These are phyloP conservation scores for Argentina silus DNA, from an alignment of 2,797 vertebrate genomes.

Conservation along the genomic window DNA sequence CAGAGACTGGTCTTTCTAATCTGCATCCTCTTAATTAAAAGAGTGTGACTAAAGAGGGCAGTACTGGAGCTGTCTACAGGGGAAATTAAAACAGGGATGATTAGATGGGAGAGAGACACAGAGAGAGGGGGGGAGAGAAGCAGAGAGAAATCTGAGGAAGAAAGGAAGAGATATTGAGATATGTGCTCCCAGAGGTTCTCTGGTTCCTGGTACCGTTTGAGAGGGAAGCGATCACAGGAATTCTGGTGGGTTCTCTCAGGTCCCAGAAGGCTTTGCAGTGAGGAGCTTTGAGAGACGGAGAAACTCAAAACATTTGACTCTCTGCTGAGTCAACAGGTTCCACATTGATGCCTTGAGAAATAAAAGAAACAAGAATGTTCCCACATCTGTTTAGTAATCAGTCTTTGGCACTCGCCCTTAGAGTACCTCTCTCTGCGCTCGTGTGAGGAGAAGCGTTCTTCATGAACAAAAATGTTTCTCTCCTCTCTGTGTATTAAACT, in stretches of 20 bases:
- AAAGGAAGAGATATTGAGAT: neutral
- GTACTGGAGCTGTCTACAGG: conserved; percentile 56
- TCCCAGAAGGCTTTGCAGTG: conserved; percentile 5
- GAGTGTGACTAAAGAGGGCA: conserved; percentile 69
- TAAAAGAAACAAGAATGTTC: neutral
- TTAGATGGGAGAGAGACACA: conserved; percentile 50
- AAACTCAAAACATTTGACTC: conserved; percentile 39
- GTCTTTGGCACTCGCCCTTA: neutral
- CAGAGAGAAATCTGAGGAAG: conserved; percentile 29
- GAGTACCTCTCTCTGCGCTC: neutral
- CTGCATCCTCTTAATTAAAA: conserved; percentile 70
- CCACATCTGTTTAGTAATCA: neutral
- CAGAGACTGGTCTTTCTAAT: conserved; percentile 64
- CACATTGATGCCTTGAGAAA: neutral
- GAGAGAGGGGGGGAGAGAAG: conserved; percentile 10
- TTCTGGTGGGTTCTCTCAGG: conserved; percentile 10
- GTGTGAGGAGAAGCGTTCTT: neutral
- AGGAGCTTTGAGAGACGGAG: conserved; percentile 22
- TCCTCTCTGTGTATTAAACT: neutral
- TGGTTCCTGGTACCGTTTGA: neutral
- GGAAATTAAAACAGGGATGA: conserved; percentile 66
- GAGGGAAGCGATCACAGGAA: neutral
- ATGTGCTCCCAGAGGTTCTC: no score
- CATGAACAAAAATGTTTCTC: neutral
- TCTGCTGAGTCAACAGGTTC: conserved; percentile 56